A percentile compares a stretch with the other conserved stretches of the same genome.
These are phyloP conservation scores for Orestias chungarensis DNA, from an alignment of 2,797 vertebrate species.

Conservation along the genomic window DNA sequence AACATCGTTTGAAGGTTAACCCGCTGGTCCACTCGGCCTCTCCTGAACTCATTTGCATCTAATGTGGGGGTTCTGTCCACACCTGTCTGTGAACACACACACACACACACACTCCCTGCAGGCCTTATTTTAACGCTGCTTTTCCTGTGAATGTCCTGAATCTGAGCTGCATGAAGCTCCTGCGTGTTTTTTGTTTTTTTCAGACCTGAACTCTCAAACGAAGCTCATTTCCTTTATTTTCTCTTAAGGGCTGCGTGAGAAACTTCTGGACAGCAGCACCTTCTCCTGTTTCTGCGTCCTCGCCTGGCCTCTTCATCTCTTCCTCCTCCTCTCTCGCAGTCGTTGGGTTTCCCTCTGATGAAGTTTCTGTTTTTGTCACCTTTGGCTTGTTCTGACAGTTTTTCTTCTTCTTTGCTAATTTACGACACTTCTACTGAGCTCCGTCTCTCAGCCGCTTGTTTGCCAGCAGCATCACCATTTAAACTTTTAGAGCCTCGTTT, in stretches of 20 bases:
- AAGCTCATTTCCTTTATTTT: slow-evolving; percentile 49
- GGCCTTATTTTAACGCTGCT: slow-evolving; percentile 49
- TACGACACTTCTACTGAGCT: slow-evolving; percentile 28
- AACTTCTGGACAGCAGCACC: slow-evolving; percentile 64
- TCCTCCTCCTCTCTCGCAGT: slow-evolving; percentile 21
- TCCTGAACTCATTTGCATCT: slow-evolving; percentile 80
- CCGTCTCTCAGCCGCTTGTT: slow-evolving; percentile 24
- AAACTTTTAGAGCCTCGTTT: slow-evolving; percentile 69
- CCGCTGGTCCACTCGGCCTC: too few species aligned
- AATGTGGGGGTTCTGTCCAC: slow-evolving; percentile 74
- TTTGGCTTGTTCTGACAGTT: slow-evolving; percentile 14
- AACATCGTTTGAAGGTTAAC: too few species aligned
- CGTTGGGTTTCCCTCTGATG: not conserved
- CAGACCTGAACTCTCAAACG: slow-evolving; percentile 48
- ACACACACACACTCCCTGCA: slow-evolving; percentile 34
- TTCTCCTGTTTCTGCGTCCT: slow-evolving; percentile 61
- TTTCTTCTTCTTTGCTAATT: slow-evolving; percentile 1
- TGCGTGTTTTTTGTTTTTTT: too few species aligned
- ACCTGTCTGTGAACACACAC: slow-evolving; percentile 58
- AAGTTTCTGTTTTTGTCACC: slow-evolving; percentile 16
- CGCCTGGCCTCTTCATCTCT: slow-evolving; percentile 33
- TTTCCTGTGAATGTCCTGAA: slow-evolving; percentile 29
- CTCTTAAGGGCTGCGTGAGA: slow-evolving; percentile 48
- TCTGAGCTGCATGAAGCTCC: slow-evolving; percentile 18
- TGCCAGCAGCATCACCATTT: slow-evolving; percentile 61